These are phyloP conservation scores for Schizopygopsis pylzovi DNA, from an alignment of 2,797 vertebrate genomes.

Conservation along the genomic window DNA sequence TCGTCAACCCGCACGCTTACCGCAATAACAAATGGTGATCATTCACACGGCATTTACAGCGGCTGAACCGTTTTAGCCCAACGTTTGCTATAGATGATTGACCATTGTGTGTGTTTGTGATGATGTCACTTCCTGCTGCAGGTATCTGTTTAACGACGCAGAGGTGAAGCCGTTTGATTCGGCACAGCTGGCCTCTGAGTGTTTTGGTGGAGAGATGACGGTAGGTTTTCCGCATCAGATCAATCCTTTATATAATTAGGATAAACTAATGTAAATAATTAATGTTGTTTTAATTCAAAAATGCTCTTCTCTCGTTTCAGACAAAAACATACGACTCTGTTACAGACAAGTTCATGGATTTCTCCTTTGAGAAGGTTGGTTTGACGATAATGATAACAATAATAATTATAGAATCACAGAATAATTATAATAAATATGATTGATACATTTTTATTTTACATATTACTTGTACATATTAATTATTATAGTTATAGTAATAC, in stretches of 20 bases:
- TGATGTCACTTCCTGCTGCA: slow-evolving; percentile 62
- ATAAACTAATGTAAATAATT: not conserved
- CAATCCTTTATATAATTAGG: not conserved
- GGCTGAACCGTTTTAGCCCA: not conserved
- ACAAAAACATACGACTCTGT: slow-evolving; percentile 99
- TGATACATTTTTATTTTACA: not conserved
- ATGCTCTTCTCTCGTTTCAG: slow-evolving; percentile 72
- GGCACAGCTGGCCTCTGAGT: slow-evolving; percentile 95
- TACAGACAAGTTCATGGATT: slow-evolving; percentile 99
- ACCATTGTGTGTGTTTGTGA: not conserved
- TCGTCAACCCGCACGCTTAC: slow-evolving; percentile 95
- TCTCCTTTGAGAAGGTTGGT: slow-evolving; percentile 98
- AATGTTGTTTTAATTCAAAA: not conserved
- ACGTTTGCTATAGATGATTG: not conserved
- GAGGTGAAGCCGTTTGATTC: slow-evolving; percentile 99
- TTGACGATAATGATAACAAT: not conserved
- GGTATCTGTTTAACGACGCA: slow-evolving; percentile 98
- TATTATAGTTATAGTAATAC: not conserved
- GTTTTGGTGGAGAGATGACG: slow-evolving; percentile 99
- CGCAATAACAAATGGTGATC: slow-evolving; percentile 97
- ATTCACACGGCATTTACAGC: not conserved
- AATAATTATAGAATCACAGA: not conserved
- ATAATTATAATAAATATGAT: not conserved
- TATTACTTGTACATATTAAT: not conserved
- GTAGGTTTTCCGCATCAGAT: slow-evolving; percentile 69